Evolutionary conservation across 2,797 vertebrate species (phyloP), one percentile per base, ranked within the genome.

Genomic region (Mastacembelus armatus): DNA sequence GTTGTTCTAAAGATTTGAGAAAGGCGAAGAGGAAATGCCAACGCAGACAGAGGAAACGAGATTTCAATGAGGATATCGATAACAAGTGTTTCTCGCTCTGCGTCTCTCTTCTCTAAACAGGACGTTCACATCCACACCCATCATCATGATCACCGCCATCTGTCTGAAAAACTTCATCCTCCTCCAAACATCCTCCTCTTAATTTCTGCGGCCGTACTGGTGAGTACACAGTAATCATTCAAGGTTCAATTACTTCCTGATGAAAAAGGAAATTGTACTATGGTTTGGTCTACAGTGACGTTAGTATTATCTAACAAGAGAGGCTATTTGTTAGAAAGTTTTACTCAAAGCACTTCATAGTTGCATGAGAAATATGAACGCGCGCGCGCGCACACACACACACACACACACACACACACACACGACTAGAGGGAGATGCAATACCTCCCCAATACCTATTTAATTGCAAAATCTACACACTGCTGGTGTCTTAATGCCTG

Each of bases 11-110:
- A 54, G 57, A 40, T 26, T 72, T 45, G n/a, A 27, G 26, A 71
- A 61, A 68, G 29, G 51, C 54, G 32, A 65, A 2, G 56, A 77
- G 84, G 85, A 88, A 89, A 88, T 85, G 71, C 83, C 81, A 61
- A 10, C n/a, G 1, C 11, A 2, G 43, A 51, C 29, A 55, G 58
- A 78, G 78, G 82, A 84, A 86, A 52, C 71, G 1, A 80, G 79
- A 87, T 71, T 74, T 40, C 35, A 60, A 67, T 12, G 10, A 69
- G 56, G 75, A 74, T 50, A 67, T 51, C 1, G 51, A 79, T 75
- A 86, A 71, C 36, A 10, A 58, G 72, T 22, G 47, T 52, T 4
- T 38, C 24, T 49, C 57, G 16, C 15, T 56, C 38, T 39, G 39
- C 5, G 21, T 62, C 19, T 50, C 27, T 63, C 49, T 50, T 71